Evolutionary conservation across 2,797 vertebrate genomes (phyloP).

Genomic region (Eulemur albifrons): DNA sequence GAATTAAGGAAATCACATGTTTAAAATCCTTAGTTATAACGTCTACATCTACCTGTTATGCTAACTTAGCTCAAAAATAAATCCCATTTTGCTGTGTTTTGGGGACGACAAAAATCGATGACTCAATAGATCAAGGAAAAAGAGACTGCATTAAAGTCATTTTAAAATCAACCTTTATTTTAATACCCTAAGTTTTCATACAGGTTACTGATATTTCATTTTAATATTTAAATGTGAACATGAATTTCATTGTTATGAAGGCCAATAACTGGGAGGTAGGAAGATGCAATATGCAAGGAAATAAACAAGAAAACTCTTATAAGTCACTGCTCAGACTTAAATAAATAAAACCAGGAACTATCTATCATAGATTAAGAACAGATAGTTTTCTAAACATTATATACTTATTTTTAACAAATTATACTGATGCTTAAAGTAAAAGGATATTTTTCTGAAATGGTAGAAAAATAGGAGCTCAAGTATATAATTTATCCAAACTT

Average conservation of each 20-base stretch:
- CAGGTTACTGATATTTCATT: not conserved
- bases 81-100: not conserved
- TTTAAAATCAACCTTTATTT: not conserved
- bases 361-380: not conserved
- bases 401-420: not conserved
- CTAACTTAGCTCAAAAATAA: constrained; percentile 19
- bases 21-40: not conserved
- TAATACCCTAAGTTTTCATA: not conserved
- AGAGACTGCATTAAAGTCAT: not conserved
- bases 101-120: not conserved
- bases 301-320: not conserved
- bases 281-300: not conserved
- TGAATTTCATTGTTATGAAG: not conserved
- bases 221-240: not conserved
- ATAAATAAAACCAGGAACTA: not conserved
- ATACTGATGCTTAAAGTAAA: not conserved
- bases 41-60: not conserved
- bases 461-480: not conserved
- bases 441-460: not conserved
- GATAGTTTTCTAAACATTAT: not conserved
- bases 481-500: not conserved
- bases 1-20: not conserved
- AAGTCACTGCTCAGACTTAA: not conserved
- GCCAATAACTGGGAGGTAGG: not conserved
- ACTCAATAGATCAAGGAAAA: not conserved